These are phyloP conservation scores for Mobula hypostoma DNA, from an alignment of 2,113 vertebrate species.

Conservation along the genomic window DNA sequence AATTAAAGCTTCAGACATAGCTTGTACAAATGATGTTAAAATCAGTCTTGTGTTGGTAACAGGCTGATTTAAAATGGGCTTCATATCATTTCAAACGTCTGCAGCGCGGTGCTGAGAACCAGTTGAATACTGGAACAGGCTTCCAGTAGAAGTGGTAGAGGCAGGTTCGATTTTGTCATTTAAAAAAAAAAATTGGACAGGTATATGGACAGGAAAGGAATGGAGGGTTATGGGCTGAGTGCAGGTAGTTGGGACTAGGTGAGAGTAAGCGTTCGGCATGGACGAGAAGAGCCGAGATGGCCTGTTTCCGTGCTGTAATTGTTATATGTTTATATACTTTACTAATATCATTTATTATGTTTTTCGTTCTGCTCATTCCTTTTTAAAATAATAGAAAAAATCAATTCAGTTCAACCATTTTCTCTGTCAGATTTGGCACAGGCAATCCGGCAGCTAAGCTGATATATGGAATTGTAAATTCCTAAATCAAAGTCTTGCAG, in stretches of 20 bases:
- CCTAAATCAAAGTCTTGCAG: neutral
- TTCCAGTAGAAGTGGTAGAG: too few relatives aligned
- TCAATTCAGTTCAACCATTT: neutral
- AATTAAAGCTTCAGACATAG: neutral
- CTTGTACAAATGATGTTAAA: neutral
- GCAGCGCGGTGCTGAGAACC: neutral
- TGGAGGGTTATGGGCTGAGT: too few relatives aligned
- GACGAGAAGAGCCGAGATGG: too few relatives aligned
- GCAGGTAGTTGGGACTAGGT: too few relatives aligned
- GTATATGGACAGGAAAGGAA: too few relatives aligned
- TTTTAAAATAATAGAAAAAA: neutral
- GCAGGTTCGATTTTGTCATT: too few relatives aligned
- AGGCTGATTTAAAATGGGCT: neutral
- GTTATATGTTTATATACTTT: neutral
- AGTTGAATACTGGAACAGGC: neutral
- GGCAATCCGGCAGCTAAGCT: neutral
- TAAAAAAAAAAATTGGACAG: too few relatives aligned
- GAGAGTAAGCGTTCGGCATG: too few relatives aligned
- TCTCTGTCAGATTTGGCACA: neutral
- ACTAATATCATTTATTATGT: neutral
- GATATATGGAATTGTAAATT: conserved; percentile 16
- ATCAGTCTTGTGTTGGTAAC: neutral
- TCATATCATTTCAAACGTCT: neutral
- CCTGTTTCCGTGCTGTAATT: too few relatives aligned
- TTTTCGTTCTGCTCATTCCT: neutral